Percentiles rank a stretch among this genome's conserved stretches.
Evolutionary conservation across 2,888 invertebrate genomes (phyloP).

Genomic region (Plebejus melissa): DNA sequence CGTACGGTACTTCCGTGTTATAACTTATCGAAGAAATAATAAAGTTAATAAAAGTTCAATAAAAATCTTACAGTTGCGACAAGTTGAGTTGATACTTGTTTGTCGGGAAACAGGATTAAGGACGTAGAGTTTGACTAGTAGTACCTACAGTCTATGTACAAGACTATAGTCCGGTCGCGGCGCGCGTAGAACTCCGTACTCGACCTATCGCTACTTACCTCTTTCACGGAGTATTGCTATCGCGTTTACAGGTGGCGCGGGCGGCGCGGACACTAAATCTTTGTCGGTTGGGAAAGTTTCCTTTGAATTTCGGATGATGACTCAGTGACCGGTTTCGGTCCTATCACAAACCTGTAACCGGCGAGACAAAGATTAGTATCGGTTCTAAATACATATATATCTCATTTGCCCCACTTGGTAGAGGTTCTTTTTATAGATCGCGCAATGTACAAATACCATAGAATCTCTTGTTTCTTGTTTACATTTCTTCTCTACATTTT

Average conservation of each 20-base stretch:
- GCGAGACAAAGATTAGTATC: background rate
- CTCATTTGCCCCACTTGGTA: background rate
- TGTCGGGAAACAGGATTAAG: background rate
- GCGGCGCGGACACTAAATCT: background rate
- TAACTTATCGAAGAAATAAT: background rate
- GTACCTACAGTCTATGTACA: background rate
- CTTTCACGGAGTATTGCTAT: background rate
- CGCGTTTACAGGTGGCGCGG: background rate
- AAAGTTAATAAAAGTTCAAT: background rate
- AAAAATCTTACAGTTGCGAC: background rate
- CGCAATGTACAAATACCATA: too few species aligned
- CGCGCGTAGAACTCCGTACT: too few species aligned
- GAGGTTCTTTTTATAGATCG: background rate
- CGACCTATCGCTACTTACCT: too few species aligned
- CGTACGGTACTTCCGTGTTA: background rate
- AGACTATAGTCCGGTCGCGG: too few species aligned
- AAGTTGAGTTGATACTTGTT: background rate
- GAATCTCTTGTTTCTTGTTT: too few species aligned
- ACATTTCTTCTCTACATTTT: too few species aligned
- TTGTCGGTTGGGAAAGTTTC: background rate
- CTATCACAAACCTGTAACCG: background rate
- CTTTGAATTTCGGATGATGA: slow-evolving; percentile 6
- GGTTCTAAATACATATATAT: background rate
- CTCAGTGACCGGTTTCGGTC: slow-evolving; percentile 8
- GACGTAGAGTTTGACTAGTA: background rate